Evolutionary conservation across 2,113 vertebrate species (phyloP).

Genomic region (Zapus hudsonius): DNA sequence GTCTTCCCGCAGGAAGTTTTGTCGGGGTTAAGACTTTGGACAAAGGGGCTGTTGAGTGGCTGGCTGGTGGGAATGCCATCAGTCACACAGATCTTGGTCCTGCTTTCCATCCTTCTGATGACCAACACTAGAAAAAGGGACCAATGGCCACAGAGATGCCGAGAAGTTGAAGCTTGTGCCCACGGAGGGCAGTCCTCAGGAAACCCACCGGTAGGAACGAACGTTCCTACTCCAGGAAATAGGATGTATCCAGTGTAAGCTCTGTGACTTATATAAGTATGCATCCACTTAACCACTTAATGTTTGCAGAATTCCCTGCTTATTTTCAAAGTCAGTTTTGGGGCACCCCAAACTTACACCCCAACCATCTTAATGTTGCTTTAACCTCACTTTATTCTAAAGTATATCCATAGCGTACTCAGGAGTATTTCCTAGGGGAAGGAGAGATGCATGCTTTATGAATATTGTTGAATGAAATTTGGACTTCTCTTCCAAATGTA

Average conservation of each 20-base stretch:
- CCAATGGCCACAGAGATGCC: background rate
- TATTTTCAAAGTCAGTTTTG: conserved; percentile 8
- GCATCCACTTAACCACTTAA: background rate
- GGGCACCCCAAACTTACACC: background rate
- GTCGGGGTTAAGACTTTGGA: background rate
- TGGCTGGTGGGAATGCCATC: background rate
- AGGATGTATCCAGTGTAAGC: background rate
- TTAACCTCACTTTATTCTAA: background rate
- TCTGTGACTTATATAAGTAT: background rate
- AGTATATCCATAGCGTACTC: background rate
- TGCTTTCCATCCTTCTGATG: background rate
- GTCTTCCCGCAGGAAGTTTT: background rate
- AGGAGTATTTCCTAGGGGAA: background rate
- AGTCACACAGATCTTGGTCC: background rate
- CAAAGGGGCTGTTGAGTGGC: background rate
- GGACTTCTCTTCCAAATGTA: conserved; percentile 53
- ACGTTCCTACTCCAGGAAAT: too few relatives aligned
- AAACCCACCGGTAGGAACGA: background rate
- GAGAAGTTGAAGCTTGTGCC: background rate
- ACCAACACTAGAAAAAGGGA: background rate
- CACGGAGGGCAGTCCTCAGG: background rate
- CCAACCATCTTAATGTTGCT: background rate
- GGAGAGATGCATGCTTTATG: background rate
- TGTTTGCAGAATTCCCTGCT: background rate
- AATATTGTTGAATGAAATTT: conserved; percentile 23